Percentiles rank a stretch among this genome's conserved stretches.
Evolutionary conservation across 2,888 invertebrate species (phyloP).

Genomic region (Altica lythri): DNA sequence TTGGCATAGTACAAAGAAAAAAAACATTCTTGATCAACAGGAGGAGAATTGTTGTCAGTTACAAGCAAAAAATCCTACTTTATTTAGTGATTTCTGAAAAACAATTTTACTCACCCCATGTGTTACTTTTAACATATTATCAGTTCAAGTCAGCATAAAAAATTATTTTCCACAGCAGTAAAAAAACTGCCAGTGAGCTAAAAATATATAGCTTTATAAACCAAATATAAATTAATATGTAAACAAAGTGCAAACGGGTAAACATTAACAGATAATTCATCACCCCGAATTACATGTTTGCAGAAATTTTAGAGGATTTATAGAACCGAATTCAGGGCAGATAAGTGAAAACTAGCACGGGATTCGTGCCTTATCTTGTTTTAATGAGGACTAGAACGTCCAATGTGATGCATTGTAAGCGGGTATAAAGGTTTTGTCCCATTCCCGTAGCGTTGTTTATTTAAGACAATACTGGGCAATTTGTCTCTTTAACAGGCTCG

Average conservation of each 20-base stretch:
- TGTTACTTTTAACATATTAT: too few species aligned
- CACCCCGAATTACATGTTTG: constrained; percentile 1
- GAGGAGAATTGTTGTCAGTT: too few species aligned
- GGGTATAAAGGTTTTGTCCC: not conserved
- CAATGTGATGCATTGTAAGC: constrained; percentile 14
- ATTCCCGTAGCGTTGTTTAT: constrained; percentile 10
- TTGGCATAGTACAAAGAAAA: too few species aligned
- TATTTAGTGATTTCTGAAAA: too few species aligned
- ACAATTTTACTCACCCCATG: too few species aligned
- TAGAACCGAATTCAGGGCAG: constrained; percentile 1
- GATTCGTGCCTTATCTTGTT: constrained; percentile 22
- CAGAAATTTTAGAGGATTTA: constrained; percentile 9
- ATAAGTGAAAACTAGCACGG: constrained; percentile 14
- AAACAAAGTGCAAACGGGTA: constrained; percentile 1
- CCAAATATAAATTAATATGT: not conserved
- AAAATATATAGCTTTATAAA: too few species aligned
- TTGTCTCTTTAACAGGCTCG: constrained; percentile 9
- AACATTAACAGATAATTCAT: constrained; percentile 12
- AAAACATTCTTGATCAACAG: too few species aligned
- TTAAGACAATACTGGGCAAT: constrained; percentile 17
- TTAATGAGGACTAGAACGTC: constrained; percentile 19
- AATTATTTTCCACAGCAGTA: too few species aligned
- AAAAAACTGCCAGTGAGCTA: too few species aligned
- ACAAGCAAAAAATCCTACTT: too few species aligned
- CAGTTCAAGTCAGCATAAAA: too few species aligned